Evolutionary conservation across 2,113 vertebrate genomes (phyloP), one percentile per base, ranked within the genome.

Genomic region (Sigmodon hispidus): DNA sequence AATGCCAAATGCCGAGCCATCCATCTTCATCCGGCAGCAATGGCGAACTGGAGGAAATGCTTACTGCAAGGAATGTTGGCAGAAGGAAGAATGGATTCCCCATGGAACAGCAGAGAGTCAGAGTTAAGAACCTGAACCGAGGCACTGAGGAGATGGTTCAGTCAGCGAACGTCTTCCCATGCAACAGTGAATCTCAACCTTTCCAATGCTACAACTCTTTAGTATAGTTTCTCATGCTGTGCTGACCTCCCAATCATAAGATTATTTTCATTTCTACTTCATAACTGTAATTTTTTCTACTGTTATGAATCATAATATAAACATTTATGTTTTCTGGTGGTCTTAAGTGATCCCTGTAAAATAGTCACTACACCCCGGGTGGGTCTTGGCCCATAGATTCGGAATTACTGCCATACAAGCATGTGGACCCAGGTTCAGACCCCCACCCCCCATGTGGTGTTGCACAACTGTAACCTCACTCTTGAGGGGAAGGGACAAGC

Each of bases 11-110:
- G 69, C 26, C 45, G 50, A 76, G 50, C 57, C 75, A 91, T 96
- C 84, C 79, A 61, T 95, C 96, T 94, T 94, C 83, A 95, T 94
- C 75, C 55, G 67, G 90, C 87, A 91, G 87, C 57, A 26, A 3
- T 87, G 87, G 87, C 24, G 61, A 96, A 84, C 73, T 72, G 36
- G 95, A 65, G 55, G 24, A 91, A 93, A 92, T 57, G 92, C 93
- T 97, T 83, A 75, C 90, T 73, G 87, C 72, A 81, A 90, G 6
- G 61, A 92, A 79, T 10, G 16, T 36, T 22, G 11, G 72, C n/a
- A 3, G 24, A 7, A 92, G 86, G 26, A 83, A 89, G 77, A 45
- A 81, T 84, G 17, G 59, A 26, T 59, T 87, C 93, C 40, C n/a
- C 9, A 0, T 69, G 43, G 24, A 34, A 17, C 15, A 9, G 50